Conservation (phyloP, 2,888 invertebrate species). For the Prosapia bicincta region DNA sequence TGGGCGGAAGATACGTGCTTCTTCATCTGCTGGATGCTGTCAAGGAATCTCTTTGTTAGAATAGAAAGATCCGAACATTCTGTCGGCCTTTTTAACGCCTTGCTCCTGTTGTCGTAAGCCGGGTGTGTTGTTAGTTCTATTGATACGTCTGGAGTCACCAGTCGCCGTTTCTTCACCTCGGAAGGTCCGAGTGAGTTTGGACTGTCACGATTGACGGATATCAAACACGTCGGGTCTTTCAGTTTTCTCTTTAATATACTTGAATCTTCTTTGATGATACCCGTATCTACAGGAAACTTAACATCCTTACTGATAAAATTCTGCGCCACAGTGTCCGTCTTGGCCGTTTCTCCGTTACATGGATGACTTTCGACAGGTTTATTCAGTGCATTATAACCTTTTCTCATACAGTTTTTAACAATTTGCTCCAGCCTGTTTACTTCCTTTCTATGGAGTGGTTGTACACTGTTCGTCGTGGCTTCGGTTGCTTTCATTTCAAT, state of each 20-base stretch:
- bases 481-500: background rate
- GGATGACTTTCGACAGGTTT: background rate
- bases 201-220: conserved; percentile 6
- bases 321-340: background rate
- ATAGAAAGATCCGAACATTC: conserved; percentile 18
- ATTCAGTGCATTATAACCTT: background rate
- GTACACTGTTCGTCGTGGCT: background rate
- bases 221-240: conserved; percentile 21
- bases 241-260: conserved; percentile 36
- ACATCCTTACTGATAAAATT: background rate
- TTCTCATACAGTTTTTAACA: conserved; percentile 18
- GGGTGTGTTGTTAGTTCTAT: conserved; percentile 38
- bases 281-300: background rate
- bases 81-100: background rate
- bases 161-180: conserved; percentile 36
- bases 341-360: background rate
- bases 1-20: conserved; percentile 11
- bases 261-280: background rate
- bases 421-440: conserved; percentile 18
- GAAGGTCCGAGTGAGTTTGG: conserved; percentile 18
- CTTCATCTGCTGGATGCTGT: conserved; percentile 16
- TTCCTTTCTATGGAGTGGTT: conserved; percentile 22
- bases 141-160: conserved; percentile 39
- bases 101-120: conserved; percentile 27
- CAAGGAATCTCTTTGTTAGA: conserved; percentile 16